Evolutionary conservation across 2,797 vertebrate species (phyloP), one percentile per base, ranked within the genome.

Genomic region (Lacerta agilis): DNA sequence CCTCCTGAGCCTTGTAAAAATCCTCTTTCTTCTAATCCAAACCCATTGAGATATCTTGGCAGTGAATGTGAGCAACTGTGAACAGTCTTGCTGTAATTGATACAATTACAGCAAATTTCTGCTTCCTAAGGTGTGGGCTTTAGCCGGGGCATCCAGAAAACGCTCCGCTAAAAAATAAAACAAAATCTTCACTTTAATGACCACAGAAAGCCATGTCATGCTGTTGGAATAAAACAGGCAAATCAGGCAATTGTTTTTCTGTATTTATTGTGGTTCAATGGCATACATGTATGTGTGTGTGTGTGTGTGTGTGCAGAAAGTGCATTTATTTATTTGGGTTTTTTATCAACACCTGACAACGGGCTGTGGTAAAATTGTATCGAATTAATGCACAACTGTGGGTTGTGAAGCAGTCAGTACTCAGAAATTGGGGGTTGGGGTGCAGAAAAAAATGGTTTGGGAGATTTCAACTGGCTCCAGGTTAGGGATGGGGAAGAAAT

Each of bases 41-140:
- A 84, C 58, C 85, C 90, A 88, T 86, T 86, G 79, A 87, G 94
- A 91, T 75, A 93, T 90, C 86, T 94, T 93, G 84, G 86, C 87
- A 90, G 77, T 92, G 88, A 94, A 94, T 93, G 71, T 80, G 81
- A 58, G 64, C 90, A 95, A 96, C 92, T 94, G 86, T 66, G 93
- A 87, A 86, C 58, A 94, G 89, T 92, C 78, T 88, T 95, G 55
- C 27, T 94, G 41, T 96, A 94, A 94, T 95, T 96, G 94, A 88
- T 92, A 88, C 91, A 96, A 92, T 88, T 93, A 92, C 61, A 92
- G 83, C 87, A 94, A 89, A 92, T 85, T 71, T 86, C 91, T 85
- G 91, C 96, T 94, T 94, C 91, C 86, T 95, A 90, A 89, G 89
- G 89, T 94, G 72, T 95, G 87, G 49, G 78, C 82, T 94, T 90